phyloP scores from a whole-genome alignment of 2,113 vertebrate genomes.

The Anguilla japonica region DNA sequence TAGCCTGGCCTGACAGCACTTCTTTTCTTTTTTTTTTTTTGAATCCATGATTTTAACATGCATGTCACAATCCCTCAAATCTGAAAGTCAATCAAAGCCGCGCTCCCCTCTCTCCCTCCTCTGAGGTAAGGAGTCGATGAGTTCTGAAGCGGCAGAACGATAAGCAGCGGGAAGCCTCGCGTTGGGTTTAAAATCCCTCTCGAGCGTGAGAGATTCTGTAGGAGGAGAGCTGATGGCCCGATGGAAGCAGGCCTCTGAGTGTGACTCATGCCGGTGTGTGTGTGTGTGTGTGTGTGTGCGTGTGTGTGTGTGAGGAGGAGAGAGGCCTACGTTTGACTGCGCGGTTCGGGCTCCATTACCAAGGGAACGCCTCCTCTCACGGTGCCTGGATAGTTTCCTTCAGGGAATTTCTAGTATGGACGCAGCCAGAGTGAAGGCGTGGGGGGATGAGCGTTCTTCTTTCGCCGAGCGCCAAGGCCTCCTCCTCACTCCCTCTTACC shows the following conservation, averaged over 20 bases:
- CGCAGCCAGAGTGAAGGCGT: not conserved
- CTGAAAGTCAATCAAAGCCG: not conserved
- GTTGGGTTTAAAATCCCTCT: not conserved
- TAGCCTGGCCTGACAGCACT: not conserved
- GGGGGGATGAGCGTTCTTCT: not conserved
- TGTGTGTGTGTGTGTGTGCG: not conserved
- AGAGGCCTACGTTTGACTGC: not conserved
- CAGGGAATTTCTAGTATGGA: not conserved
- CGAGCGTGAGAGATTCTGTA: not conserved
- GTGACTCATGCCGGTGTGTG: slow-evolving; percentile 7
- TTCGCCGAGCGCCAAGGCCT: not conserved
- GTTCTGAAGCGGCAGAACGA: not conserved
- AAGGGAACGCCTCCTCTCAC: slow-evolving; percentile 4
- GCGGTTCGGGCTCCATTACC: not conserved
- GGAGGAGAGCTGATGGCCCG: not conserved
- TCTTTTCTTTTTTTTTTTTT: not conserved
- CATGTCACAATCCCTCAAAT: not conserved
- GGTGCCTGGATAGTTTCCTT: not conserved
- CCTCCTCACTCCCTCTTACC: not conserved
- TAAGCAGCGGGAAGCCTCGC: not conserved
- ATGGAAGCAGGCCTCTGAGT: not conserved
- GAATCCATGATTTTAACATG: not conserved
- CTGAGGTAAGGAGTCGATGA: not conserved
- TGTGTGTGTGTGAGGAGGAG: not conserved
- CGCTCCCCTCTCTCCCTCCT: not conserved